These are phyloP conservation scores for Phasianus colchicus DNA, from an alignment of 2,113 vertebrate species.

Conservation along the genomic window DNA sequence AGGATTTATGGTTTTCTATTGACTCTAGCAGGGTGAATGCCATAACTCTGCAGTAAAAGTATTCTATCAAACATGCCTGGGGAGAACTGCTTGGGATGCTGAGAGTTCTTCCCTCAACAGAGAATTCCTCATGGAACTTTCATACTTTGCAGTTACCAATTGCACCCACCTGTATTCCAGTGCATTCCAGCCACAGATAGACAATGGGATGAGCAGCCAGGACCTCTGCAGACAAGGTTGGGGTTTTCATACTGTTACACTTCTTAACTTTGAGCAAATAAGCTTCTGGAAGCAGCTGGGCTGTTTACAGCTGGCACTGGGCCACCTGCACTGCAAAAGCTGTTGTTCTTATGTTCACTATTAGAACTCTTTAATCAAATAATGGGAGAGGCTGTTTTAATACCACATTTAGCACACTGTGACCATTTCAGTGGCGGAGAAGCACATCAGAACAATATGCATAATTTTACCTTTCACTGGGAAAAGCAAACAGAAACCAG, in stretches of 20 bases:
- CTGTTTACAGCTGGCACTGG: neutral
- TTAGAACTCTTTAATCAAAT: conserved; percentile 45
- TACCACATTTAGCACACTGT: neutral
- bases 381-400: conserved; percentile 19
- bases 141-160: neutral
- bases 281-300: neutral
- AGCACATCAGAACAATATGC: neutral
- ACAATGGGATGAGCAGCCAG: neutral
- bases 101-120: neutral
- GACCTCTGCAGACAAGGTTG: neutral
- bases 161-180: no score
- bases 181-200: neutral
- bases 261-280: conserved; percentile 26
- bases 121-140: rapidly evolving
- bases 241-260: neutral
- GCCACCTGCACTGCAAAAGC: neutral
- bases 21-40: neutral
- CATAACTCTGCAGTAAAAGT: neutral
- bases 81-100: neutral
- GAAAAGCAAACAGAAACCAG: neutral
- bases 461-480: neutral
- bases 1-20: neutral
- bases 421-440: neutral
- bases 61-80: neutral
- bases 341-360: neutral